Conservation (phyloP, 2,113 vertebrate genomes). For the Acanthisitta chloris region DNA sequence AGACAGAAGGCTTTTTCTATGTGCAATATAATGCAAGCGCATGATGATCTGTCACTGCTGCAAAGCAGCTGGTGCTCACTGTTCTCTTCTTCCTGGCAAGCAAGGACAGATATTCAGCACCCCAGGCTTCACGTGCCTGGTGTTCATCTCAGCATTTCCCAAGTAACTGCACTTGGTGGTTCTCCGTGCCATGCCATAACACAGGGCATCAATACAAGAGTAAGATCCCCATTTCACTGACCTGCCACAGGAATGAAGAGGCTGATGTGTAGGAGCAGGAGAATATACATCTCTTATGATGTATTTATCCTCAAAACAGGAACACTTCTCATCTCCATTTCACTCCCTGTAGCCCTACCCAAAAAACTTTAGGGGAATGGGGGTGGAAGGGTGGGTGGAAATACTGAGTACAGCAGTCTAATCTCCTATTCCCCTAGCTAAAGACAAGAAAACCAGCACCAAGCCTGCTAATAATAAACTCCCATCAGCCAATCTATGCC, state of each 20-base stretch:
- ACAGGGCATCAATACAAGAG: not conserved
- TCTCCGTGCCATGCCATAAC: rapidly evolving
- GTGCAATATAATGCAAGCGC: not conserved
- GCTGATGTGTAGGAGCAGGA: not conserved
- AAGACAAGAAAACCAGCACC: not conserved
- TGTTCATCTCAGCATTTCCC: not conserved
- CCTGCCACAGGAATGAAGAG: not conserved
- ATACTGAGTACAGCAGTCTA: not conserved
- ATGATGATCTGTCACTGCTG: not conserved
- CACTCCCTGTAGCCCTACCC: not conserved
- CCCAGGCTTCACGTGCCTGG: not conserved
- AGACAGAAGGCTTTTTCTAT: not conserved
- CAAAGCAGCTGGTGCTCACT: not conserved
- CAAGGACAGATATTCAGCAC: not conserved
- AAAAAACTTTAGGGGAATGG: not conserved
- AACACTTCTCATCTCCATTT: not conserved
- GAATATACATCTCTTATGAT: not conserved
- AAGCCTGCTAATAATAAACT: not conserved
- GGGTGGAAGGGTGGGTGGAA: not conserved
- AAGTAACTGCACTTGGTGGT: not conserved
- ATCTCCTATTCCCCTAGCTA: not conserved
- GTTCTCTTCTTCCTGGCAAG: not conserved
- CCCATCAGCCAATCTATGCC: not conserved
- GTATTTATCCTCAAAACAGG: not conserved
- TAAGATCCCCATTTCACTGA: not conserved